These are phyloP conservation scores for Cygnus buccinator DNA, from an alignment of 2,113 vertebrate genomes.

Conservation along the genomic window DNA sequence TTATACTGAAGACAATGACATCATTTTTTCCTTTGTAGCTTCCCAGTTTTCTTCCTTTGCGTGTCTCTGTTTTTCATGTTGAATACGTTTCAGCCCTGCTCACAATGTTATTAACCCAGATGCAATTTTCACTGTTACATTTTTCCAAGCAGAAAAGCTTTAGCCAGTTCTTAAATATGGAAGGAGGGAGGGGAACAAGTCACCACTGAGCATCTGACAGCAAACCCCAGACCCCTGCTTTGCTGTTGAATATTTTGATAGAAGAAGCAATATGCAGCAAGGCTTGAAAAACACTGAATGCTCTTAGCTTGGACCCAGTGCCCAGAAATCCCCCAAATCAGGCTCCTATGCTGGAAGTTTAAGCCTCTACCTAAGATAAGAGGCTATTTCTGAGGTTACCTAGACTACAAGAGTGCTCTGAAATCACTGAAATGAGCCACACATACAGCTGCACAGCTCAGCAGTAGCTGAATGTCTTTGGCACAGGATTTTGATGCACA, in stretches of 20 bases:
- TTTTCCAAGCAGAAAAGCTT: neutral
- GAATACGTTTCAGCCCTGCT: neutral
- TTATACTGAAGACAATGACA: neutral
- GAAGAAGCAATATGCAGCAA: neutral
- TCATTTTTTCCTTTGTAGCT: neutral
- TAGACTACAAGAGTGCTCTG: conserved; percentile 54
- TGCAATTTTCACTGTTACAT: neutral
- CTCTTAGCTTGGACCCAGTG: neutral
- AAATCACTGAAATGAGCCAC: conserved; percentile 19
- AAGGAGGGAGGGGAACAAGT: neutral
- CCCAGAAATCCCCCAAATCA: neutral
- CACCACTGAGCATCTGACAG: neutral
- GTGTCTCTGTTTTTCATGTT: neutral
- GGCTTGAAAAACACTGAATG: neutral
- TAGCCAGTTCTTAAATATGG: neutral
- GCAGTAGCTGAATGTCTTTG: neutral
- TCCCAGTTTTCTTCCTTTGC: neutral
- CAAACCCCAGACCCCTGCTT: neutral
- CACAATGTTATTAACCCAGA: neutral
- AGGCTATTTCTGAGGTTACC: conserved; percentile 57
- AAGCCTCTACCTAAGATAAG: neutral
- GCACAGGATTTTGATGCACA: neutral
- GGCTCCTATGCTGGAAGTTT: neutral
- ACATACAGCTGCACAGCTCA: neutral
- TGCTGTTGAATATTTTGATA: neutral